A percentile compares a stretch with the other conserved stretches of the same genome.
Evolutionary conservation across 2,113 vertebrate species (phyloP).

Genomic region (Cyanoramphus novaezelandiae): DNA sequence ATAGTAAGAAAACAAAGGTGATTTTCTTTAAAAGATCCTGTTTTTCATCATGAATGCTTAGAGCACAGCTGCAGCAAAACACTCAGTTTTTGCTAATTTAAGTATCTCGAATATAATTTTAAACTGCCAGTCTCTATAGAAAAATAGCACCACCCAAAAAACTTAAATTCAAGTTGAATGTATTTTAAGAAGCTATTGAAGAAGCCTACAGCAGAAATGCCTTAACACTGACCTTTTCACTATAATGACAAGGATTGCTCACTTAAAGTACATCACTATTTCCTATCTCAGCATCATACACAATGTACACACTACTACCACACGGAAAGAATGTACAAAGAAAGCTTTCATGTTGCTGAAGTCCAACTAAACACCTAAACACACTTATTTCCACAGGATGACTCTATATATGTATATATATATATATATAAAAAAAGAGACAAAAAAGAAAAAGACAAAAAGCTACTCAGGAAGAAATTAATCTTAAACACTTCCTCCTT

Average conservation of each 20-base stretch:
- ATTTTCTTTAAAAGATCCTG: not conserved
- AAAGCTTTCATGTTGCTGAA: not conserved
- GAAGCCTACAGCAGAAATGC: not conserved
- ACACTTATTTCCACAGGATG: conserved; percentile 68
- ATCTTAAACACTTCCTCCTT: conserved; percentile 59
- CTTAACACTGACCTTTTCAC: not conserved
- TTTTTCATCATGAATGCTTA: not conserved
- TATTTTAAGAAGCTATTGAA: conserved; percentile 19
- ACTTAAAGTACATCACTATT: not conserved
- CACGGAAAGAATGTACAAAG: conserved; percentile 41
- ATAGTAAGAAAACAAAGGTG: not conserved
- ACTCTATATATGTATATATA: not conserved
- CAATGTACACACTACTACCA: conserved; percentile 2
- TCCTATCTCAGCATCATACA: not conserved
- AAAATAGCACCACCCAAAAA: not conserved
- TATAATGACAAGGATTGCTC: conserved; percentile 17
- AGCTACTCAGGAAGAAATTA: conserved; percentile 36
- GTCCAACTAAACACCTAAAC: conserved; percentile 23
- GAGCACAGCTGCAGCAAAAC: conserved; percentile 11
- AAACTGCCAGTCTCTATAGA: not conserved
- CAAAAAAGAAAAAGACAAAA: not conserved
- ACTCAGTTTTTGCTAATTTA: not conserved
- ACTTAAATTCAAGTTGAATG: not conserved
- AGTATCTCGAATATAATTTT: not conserved
- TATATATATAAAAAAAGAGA: not conserved